These are phyloP conservation scores for Mionectes olivaceus DNA, from an alignment of 2,797 vertebrate genomes.

Conservation along the genomic window DNA sequence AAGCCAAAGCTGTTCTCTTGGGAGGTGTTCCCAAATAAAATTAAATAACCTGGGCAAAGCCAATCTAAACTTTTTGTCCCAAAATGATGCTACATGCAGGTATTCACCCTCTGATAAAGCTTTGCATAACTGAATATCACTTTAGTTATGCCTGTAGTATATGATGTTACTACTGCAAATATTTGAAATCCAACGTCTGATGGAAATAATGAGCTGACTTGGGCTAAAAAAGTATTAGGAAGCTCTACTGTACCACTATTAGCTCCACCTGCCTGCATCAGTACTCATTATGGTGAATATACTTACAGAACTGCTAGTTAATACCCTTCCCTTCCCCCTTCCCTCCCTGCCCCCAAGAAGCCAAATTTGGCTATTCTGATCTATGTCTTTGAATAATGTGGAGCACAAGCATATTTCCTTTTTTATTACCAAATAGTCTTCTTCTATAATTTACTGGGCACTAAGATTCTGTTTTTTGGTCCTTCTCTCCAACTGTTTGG, in stretches of 20 bases:
- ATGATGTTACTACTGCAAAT: background rate
- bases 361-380: background rate
- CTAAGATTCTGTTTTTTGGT: background rate
- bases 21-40: background rate
- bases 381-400: background rate
- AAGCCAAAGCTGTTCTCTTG: background rate
- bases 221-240: background rate
- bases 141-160: background rate
- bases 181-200: background rate
- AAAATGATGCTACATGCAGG: background rate
- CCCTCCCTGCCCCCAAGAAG: background rate
- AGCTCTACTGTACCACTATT: background rate
- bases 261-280: background rate
- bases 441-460: background rate
- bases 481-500: background rate
- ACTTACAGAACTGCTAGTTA: background rate
- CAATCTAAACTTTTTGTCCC: background rate
- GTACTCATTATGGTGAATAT: background rate
- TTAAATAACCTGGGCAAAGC: background rate
- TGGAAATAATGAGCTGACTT: background rate
- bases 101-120: background rate
- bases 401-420: background rate
- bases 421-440: background rate
- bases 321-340: background rate
- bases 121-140: background rate